These are phyloP conservation scores for Vulpes ferrilata DNA, from an alignment of 2,113 vertebrate genomes.

Conservation along the genomic window DNA sequence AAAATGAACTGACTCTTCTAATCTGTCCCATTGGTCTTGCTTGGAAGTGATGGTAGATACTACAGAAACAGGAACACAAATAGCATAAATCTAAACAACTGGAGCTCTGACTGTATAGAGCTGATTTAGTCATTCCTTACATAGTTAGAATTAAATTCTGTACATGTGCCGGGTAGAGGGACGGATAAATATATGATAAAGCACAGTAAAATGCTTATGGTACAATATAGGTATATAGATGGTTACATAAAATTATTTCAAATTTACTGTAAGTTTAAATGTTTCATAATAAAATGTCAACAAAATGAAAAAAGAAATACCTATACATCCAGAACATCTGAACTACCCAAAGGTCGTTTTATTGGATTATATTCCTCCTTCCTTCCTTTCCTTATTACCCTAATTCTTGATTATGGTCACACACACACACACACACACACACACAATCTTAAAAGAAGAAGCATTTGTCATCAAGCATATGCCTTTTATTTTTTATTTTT, in stretches of 20 bases:
- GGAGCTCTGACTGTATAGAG: not conserved
- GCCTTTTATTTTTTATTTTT: too few relatives aligned
- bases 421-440: not conserved
- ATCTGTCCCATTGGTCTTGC: not conserved
- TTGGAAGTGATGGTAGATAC: not conserved
- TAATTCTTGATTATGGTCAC: not conserved
- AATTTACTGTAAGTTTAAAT: not conserved
- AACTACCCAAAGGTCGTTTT: not conserved
- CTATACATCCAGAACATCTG: not conserved
- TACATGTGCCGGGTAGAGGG: not conserved
- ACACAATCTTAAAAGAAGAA: not conserved
- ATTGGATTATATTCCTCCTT: not conserved
- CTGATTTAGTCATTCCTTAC: not conserved
- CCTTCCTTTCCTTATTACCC: not conserved
- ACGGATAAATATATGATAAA: not conserved
- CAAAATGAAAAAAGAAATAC: not conserved
- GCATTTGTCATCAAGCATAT: not conserved
- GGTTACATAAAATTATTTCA: not conserved
- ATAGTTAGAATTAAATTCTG: not conserved
- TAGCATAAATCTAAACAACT: not conserved
- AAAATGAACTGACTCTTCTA: not conserved
- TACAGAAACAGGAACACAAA: not conserved
- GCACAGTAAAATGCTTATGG: not conserved
- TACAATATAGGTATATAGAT: not conserved
- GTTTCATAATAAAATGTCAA: not conserved